Percentiles rank a stretch among this genome's conserved stretches.
phyloP scores from a whole-genome alignment of 1,140 invertebrate genomes.

The Chymomyza costata region DNA sequence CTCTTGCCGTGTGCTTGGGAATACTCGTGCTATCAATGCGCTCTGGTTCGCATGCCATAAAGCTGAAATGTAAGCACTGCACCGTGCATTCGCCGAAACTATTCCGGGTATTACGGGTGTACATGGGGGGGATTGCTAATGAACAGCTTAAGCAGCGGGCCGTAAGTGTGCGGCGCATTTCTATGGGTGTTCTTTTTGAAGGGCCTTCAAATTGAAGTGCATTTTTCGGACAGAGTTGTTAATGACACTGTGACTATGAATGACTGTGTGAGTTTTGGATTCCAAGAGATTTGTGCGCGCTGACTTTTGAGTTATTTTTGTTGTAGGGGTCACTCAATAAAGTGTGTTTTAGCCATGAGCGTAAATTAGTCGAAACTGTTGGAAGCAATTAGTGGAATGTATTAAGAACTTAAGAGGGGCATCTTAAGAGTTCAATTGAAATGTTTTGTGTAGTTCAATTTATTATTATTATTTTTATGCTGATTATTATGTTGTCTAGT shows the following conservation, averaged over 20 bases:
- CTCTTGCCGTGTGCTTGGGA: conserved; percentile 30
- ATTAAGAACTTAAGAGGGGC: conserved; percentile 37
- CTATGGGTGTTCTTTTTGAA: conserved; percentile 19
- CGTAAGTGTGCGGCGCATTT: conserved; percentile 33
- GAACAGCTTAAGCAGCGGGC: conserved; percentile 42
- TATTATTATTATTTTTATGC: no score
- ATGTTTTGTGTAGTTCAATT: no score
- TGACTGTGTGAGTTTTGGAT: no score
- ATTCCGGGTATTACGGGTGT: neutral
- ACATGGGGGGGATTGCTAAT: conserved; percentile 29
- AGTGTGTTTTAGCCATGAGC: no score
- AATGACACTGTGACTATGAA: no score
- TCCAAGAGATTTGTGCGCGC: conserved; percentile 25
- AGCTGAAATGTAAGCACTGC: no score
- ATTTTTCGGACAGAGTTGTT: conserved; percentile 18
- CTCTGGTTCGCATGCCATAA: no score
- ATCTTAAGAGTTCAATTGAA: conserved; percentile 2
- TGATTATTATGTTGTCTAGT: no score
- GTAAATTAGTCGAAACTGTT: conserved; percentile 5
- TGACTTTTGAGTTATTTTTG: conserved; percentile 28
- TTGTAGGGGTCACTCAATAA: conserved; percentile 17
- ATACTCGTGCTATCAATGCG: neutral
- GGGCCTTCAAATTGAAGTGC: conserved; percentile 19
- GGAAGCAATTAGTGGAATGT: conserved; percentile 34
- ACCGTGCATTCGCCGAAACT: conserved; percentile 15